phyloP scores from a whole-genome alignment of 2,113 vertebrate species.

The Zootoca vivipara region DNA sequence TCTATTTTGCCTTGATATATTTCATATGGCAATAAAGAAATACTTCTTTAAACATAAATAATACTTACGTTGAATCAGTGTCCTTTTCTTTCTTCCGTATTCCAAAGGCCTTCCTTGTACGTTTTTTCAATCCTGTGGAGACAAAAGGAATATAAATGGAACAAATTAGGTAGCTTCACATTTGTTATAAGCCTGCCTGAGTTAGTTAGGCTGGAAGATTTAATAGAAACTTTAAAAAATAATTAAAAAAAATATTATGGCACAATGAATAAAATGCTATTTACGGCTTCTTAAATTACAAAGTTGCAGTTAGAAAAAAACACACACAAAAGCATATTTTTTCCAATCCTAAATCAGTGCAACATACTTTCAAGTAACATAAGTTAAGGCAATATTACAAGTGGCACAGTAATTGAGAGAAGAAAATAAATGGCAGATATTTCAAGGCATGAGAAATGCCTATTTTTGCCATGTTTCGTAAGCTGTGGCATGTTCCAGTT shows the following conservation, averaged over 20 bases:
- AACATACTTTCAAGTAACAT: neutral
- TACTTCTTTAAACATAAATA: too few relatives aligned
- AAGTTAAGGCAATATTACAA: neutral
- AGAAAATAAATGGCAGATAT: neutral
- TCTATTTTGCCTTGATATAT: too few relatives aligned
- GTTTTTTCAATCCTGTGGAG: conserved; percentile 94
- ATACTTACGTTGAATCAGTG: conserved; percentile 89
- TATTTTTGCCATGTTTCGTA: neutral
- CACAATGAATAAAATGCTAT: neutral
- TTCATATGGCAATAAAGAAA: too few relatives aligned
- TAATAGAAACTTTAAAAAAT: neutral
- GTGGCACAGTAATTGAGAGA: neutral
- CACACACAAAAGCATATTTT: neutral
- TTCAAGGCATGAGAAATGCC: neutral
- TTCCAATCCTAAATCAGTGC: neutral
- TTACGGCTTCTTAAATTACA: neutral
- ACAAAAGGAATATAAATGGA: conserved; percentile 24
- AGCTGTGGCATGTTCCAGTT: neutral
- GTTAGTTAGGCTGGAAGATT: neutral
- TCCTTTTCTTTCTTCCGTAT: conserved; percentile 98
- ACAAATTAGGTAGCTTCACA: neutral
- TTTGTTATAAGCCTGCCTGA: neutral
- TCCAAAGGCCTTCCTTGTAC: conserved; percentile 95
- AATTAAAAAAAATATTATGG: neutral
- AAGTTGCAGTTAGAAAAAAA: too few relatives aligned